Conservation (phyloP, 2,797 vertebrate genomes). For the Sebastes paucispinis region DNA sequence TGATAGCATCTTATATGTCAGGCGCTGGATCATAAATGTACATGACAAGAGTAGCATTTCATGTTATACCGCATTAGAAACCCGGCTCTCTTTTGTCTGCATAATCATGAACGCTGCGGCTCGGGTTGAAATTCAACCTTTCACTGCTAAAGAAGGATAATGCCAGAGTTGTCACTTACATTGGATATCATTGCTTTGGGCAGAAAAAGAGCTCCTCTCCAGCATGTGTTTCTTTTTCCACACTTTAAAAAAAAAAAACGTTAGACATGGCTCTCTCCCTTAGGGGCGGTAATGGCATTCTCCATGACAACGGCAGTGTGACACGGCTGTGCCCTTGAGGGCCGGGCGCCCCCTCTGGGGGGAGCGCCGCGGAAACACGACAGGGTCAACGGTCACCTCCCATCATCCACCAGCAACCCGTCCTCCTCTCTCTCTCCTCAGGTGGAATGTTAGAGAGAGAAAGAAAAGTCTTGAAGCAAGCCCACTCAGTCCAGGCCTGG, state of each 20-base stretch:
- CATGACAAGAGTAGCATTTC: constrained; percentile 60
- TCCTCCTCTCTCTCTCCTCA: constrained; percentile 51
- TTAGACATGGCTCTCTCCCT: constrained; percentile 68
- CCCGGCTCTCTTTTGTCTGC: constrained; percentile 33
- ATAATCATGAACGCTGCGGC: constrained; percentile 30
- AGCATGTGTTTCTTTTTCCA: constrained; percentile 29
- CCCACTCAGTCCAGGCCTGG: constrained; percentile 76
- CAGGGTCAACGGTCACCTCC: constrained; percentile 77
- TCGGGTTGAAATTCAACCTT: constrained; percentile 72
- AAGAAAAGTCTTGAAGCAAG: constrained; percentile 62
- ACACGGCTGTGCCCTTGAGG: constrained; percentile 79
- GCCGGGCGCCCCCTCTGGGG: constrained; percentile 68
- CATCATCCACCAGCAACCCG: constrained; percentile 71
- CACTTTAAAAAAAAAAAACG: constrained; percentile 10
- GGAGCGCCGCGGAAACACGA: constrained; percentile 72
- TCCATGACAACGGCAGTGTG: constrained; percentile 78
- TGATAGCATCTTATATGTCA: constrained; percentile 13
- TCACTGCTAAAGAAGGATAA: constrained; percentile 60
- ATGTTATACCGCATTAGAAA: constrained; percentile 14
- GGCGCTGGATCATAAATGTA: constrained; percentile 16
- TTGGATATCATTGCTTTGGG: constrained; percentile 58
- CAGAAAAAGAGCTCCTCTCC: constrained; percentile 43
- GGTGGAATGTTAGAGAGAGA: constrained; percentile 43
- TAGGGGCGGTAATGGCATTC: constrained; percentile 78
- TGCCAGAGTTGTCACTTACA: constrained; percentile 75